Conservation (phyloP, 2,113 vertebrate species). For the Delphinus delphis region DNA sequence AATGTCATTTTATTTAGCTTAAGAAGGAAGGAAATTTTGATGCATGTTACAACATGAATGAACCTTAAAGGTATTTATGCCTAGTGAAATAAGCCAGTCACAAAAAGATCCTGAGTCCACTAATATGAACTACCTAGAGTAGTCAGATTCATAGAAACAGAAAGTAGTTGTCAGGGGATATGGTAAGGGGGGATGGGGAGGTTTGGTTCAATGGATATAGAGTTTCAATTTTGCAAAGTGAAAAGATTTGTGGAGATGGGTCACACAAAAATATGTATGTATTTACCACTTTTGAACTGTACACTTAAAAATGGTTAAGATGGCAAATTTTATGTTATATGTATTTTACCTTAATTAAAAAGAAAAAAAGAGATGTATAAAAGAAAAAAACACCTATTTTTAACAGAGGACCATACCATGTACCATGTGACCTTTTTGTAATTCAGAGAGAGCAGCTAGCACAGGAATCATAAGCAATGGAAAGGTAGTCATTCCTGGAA, state of each 20-base stretch:
- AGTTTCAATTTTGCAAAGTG: background rate
- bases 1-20: background rate
- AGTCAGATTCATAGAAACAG: background rate
- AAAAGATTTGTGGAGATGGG: background rate
- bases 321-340: background rate
- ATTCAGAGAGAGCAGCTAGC: background rate
- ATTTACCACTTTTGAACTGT: background rate
- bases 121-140: background rate
- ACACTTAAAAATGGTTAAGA: background rate
- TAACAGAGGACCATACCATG: background rate
- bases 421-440: background rate
- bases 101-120: background rate
- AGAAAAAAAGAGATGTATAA: background rate
- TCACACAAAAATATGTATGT: background rate
- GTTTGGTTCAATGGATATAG: background rate
- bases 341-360: background rate
- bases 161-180: background rate
- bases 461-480: background rate
- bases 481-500: background rate
- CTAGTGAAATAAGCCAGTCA: background rate
- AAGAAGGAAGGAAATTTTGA: background rate
- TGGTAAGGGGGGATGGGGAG: background rate
- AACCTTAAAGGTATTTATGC: background rate
- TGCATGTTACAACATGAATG: background rate
- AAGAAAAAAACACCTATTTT: background rate